Evolutionary conservation across 2,888 invertebrate genomes (phyloP).

Genomic region (Microctonus hyperodae): DNA sequence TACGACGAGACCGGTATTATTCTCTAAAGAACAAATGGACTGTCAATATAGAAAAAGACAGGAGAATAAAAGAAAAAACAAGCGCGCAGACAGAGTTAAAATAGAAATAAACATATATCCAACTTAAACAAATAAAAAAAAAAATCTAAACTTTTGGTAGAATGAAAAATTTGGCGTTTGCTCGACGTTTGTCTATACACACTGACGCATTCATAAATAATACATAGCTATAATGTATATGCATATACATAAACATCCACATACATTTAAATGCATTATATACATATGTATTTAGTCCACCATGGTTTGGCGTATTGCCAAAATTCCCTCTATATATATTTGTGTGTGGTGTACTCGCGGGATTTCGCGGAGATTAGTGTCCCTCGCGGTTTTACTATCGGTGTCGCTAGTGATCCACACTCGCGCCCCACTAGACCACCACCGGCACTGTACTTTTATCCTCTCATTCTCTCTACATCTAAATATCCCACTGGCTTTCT

Average conservation of each 20-base stretch:
- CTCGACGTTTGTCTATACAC: not conserved
- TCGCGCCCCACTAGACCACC: not conserved
- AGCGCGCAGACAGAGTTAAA: not conserved
- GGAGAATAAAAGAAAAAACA: not conserved
- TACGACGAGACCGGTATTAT: conserved; percentile 18
- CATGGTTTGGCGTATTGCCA: conserved; percentile 28
- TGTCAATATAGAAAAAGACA: conserved; percentile 13
- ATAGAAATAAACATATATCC: not conserved
- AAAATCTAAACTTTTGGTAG: conserved; percentile 11
- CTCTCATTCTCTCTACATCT: conserved; percentile 29
- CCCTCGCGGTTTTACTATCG: conserved; percentile 33
- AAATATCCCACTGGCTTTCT: too few relatives aligned
- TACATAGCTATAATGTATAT: not conserved
- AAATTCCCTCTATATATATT: conserved; percentile 25
- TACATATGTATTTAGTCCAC: conserved; percentile 21
- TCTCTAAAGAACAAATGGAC: conserved; percentile 26
- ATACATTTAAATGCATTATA: too few relatives aligned
- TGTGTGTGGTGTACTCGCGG: conserved; percentile 2
- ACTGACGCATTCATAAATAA: not conserved
- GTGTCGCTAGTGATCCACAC: conserved; percentile 25
- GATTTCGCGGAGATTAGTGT: conserved; percentile 32
- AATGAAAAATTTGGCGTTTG: conserved; percentile 29
- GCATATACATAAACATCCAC: too few relatives aligned
- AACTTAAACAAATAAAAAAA: not conserved
- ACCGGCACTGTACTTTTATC: conserved; percentile 3